These are phyloP conservation scores for Trissoscelio sp. DNA, from an alignment of 2,888 invertebrate genomes.

Conservation along the genomic window DNA sequence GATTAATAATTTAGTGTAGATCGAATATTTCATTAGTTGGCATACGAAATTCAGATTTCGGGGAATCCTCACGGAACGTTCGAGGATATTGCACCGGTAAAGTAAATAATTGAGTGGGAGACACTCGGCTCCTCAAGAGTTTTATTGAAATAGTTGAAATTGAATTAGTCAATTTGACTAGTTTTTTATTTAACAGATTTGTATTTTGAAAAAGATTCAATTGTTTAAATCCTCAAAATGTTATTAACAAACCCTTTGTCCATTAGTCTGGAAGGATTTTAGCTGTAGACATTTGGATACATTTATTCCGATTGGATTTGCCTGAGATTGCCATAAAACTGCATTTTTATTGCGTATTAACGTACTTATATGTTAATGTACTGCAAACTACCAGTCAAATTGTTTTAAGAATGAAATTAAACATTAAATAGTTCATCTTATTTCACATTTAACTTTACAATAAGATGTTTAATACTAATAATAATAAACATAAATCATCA, in stretches of 20 bases:
- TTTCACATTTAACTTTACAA: not conserved
- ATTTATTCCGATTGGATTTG: constrained; percentile 3
- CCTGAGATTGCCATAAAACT: not conserved
- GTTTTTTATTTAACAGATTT: too few species aligned
- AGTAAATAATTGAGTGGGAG: constrained; percentile 40
- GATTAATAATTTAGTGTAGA: constrained; percentile 47
- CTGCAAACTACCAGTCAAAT: constrained; percentile 13
- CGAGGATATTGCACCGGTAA: constrained; percentile 27
- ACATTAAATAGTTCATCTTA: not conserved
- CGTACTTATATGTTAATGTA: constrained; percentile 18
- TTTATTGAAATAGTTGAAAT: constrained; percentile 30
- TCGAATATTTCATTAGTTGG: constrained; percentile 51
- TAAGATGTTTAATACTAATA: too few species aligned
- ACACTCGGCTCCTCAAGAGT: not conserved
- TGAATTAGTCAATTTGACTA: constrained; percentile 29
- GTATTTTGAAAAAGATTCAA: too few species aligned
- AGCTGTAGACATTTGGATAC: too few species aligned
- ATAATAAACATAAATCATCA: too few species aligned
- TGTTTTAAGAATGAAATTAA: constrained; percentile 9
- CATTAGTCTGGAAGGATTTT: too few species aligned
- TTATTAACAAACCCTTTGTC: too few species aligned
- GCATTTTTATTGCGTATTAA: constrained; percentile 5
- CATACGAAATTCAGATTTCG: constrained; percentile 39
- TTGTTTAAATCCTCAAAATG: too few species aligned
- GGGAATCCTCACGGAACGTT: constrained; percentile 10